A percentile compares a stretch with the other conserved stretches of the same genome.
Conservation (phyloP, 2,797 vertebrate genomes). For the Melanotaenia boesemani region DNA sequence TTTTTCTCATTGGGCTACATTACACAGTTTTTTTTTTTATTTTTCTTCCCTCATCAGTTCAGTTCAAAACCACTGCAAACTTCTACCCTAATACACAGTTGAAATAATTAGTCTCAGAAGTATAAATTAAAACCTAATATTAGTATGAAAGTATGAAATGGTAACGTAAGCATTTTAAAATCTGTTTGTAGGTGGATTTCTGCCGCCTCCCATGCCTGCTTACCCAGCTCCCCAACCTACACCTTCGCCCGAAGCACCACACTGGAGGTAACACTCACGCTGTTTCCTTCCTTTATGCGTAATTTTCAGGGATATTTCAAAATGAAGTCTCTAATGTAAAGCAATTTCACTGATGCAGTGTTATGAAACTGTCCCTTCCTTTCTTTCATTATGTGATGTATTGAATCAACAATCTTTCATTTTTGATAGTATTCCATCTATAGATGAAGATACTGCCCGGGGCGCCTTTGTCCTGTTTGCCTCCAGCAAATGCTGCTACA, state of each 20-base stretch:
- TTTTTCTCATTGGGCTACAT: no score
- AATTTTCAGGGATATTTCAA: background rate
- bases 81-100: no score
- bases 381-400: background rate
- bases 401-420: slow-evolving; percentile 6
- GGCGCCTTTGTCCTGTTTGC: slow-evolving; percentile 75
- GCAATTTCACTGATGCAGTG: background rate
- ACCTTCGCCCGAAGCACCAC: slow-evolving; percentile 61
- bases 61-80: no score
- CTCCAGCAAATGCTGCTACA: slow-evolving; percentile 83
- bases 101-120: no score
- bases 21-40: no score
- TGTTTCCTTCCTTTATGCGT: background rate
- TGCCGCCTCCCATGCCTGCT: slow-evolving; percentile 82
- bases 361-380: slow-evolving; percentile 9
- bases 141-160: no score
- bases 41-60: no score
- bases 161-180: background rate
- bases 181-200: slow-evolving; percentile 75
- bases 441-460: slow-evolving; percentile 78
- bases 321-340: background rate
- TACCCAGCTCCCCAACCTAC: slow-evolving; percentile 70
- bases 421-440: slow-evolving; percentile 77
- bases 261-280: slow-evolving; percentile 78
- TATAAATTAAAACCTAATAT: no score